These are phyloP conservation scores for Pocillopora damicornis DNA, from an alignment of 64 coral and sea anemone species.

Conservation along the genomic window DNA sequence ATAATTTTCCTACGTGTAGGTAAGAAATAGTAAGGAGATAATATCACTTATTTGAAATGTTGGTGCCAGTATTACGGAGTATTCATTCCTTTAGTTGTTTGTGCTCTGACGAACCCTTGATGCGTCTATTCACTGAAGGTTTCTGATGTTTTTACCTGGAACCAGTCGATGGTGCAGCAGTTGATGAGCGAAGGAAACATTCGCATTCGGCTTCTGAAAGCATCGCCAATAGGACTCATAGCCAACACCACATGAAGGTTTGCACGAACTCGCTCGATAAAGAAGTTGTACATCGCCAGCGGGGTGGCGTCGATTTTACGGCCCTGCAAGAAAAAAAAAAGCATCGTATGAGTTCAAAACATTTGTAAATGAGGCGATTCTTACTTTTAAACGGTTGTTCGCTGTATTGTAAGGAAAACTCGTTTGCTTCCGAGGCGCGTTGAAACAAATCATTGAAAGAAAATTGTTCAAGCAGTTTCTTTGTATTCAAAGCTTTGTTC, in stretches of 20 bases:
- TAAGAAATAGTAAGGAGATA: too few relatives aligned
- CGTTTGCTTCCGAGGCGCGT: not conserved
- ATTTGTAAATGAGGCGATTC: not conserved
- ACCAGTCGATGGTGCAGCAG: slow-evolving; percentile 99
- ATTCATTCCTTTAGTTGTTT: too few relatives aligned
- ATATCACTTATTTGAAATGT: too few relatives aligned
- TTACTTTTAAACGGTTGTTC: not conserved
- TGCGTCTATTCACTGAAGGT: not conserved
- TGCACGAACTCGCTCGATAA: slow-evolving; percentile 89
- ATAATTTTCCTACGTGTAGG: too few relatives aligned
- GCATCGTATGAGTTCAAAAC: not conserved
- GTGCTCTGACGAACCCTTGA: not conserved
- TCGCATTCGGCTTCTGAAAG: slow-evolving; percentile 91
- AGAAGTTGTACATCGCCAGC: slow-evolving; percentile 98
- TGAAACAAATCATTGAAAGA: not conserved
- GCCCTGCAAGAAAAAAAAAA: slow-evolving; percentile 54
- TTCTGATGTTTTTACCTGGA: slow-evolving; percentile 64
- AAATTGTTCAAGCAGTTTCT: too few relatives aligned
- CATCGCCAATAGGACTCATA: slow-evolving; percentile 98
- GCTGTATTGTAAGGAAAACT: not conserved
- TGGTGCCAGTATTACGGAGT: too few relatives aligned
- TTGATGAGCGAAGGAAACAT: slow-evolving; percentile 99
- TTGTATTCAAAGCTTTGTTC: too few relatives aligned
- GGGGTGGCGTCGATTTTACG: slow-evolving; percentile 97
- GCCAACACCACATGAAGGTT: slow-evolving; percentile 94